phyloP scores from a whole-genome alignment of 2,797 vertebrate genomes.

The Galaxias olidus region DNA sequence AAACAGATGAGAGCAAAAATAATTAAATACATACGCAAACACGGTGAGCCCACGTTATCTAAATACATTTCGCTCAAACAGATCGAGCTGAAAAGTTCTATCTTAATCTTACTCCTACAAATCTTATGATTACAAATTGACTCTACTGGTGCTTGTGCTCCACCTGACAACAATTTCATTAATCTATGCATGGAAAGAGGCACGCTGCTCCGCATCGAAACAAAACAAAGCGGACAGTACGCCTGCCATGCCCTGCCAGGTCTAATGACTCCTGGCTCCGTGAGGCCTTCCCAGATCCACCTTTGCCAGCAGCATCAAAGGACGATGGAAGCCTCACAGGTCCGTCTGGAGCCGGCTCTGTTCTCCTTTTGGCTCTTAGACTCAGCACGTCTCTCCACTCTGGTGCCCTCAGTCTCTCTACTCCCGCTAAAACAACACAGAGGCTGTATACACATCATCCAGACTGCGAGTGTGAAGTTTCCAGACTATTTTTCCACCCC shows the following conservation, averaged over 20 bases:
- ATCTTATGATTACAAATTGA: too few species aligned
- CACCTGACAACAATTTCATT: too few species aligned
- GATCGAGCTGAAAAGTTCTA: too few species aligned
- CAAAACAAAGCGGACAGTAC: not conserved
- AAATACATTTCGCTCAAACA: too few species aligned
- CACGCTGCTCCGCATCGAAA: constrained; percentile 17
- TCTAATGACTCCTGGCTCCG: constrained; percentile 23
- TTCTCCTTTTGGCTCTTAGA: constrained; percentile 30
- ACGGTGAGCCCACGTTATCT: not conserved
- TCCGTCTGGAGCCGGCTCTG: constrained; percentile 28
- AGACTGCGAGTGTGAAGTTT: constrained; percentile 16
- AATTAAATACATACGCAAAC: not conserved
- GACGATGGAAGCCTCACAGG: constrained; percentile 16
- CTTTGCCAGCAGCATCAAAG: constrained; percentile 20
- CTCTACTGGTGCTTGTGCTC: too few species aligned
- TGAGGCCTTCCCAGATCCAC: constrained; percentile 5
- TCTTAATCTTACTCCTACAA: too few species aligned
- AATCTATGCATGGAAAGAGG: too few species aligned
- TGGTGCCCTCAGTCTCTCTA: constrained; percentile 44
- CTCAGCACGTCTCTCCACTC: constrained; percentile 31
- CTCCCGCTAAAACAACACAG: constrained; percentile 35
- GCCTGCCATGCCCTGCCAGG: constrained; percentile 11
- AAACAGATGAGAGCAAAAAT: not conserved
- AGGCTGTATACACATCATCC: constrained; percentile 13
- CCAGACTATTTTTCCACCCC: constrained; percentile 21